Evolutionary conservation across 2,113 vertebrate genomes (phyloP), one percentile per base, ranked within the genome.

Genomic region (Numida meleagris): DNA sequence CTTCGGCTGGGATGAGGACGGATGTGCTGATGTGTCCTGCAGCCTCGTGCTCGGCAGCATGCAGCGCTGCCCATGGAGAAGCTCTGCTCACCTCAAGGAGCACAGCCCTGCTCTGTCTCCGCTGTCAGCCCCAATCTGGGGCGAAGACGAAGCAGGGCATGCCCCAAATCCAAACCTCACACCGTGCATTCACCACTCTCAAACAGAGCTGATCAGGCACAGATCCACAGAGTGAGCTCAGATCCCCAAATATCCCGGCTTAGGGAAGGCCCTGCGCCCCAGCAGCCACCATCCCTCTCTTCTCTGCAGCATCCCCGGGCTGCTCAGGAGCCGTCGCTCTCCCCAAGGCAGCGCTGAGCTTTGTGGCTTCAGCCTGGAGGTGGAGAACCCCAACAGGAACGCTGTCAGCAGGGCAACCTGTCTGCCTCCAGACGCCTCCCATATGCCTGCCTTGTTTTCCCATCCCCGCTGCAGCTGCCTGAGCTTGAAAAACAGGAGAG

Each of bases 101-200:
- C 71, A 70, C 31, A n/a, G 57, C 58, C 12, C 0, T 18, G 65
- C n/a, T 18, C 13, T 8, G 33, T 55, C 25, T 18, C 55, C 34
- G 42, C 46, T 21, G 17, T 43, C 2, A 0, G 14, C 8, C 42
- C 23, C 13, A 57, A 42, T 2, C 0, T 1, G 1, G 7, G 12
- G 45, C 2, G 5, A 25, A 43, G 36, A 12, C 68, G 43, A 55
- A 62, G 17, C 34, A 29, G 31, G 40, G 33, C 34, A 21, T n/a
- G 36, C 2, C 23, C 53, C 48, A 45, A 25, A n/a, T 42, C 27
- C 0, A 0, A 36, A 62, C 59, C 36, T 3, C 24, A 27, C 34
- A 16, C 3, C 14, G 4, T 11, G 59, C 23, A 16, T 34, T 25
- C 27, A 11, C 15, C 14, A 4, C 25, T 36, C 59, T 25, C 23